Conservation (phyloP, 2,797 vertebrate species). For the Monodelphis domestica region DNA sequence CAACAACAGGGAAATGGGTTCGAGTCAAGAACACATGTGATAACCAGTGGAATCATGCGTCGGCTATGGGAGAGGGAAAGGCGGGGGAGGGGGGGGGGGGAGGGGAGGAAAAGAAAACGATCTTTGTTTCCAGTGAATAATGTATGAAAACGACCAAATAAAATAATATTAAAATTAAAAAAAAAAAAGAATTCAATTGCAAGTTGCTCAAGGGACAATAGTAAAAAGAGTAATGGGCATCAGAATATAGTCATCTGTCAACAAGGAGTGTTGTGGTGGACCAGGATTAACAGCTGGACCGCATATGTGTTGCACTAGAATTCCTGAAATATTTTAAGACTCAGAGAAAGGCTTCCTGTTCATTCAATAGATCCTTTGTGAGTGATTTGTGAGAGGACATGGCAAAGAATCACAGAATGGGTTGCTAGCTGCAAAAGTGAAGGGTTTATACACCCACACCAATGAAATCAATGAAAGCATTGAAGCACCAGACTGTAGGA, state of each 20-base stretch:
- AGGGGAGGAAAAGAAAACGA: too few relatives aligned
- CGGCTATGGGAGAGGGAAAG: too few relatives aligned
- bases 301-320: background rate
- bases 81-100: too few relatives aligned
- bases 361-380: background rate
- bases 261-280: background rate
- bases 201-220: background rate
- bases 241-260: background rate
- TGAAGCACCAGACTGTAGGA: background rate
- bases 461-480: background rate
- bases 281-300: background rate
- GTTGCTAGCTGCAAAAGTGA: background rate
- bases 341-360: background rate
- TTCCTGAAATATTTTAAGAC: background rate
- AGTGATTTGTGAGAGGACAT: background rate
- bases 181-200: too few relatives aligned
- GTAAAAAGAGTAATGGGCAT: background rate
- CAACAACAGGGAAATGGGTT: too few relatives aligned
- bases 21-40: too few relatives aligned
- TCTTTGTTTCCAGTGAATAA: too few relatives aligned
- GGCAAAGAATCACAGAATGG: background rate
- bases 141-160: too few relatives aligned
- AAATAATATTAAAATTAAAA: too few relatives aligned
- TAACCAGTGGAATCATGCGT: too few relatives aligned
- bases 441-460: background rate